phyloP scores from a whole-genome alignment of 2,113 vertebrate genomes.

The Puffinus mauretanicus region DNA sequence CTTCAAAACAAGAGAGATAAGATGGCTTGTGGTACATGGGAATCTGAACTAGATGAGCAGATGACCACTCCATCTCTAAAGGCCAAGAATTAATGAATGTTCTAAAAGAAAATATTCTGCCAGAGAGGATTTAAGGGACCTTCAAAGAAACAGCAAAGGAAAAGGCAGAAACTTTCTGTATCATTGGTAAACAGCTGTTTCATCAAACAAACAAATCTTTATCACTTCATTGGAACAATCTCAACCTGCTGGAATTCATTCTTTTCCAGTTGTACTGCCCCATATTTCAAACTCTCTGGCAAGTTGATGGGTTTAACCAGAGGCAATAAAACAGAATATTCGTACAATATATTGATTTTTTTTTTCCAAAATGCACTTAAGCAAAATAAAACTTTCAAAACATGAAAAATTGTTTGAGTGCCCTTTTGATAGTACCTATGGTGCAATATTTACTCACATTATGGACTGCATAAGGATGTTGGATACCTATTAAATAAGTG shows the following conservation, averaged over 20 bases:
- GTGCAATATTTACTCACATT: neutral
- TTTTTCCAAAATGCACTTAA: neutral
- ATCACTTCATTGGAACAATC: neutral
- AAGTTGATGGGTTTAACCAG: neutral
- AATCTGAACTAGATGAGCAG: neutral
- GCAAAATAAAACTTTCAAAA: neutral
- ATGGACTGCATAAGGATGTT: neutral
- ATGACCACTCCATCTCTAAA: neutral
- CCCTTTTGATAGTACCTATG: neutral
- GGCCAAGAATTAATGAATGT: neutral
- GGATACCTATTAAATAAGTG: neutral
- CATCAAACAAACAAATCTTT: slow-evolving; percentile 25
- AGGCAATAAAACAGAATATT: neutral
- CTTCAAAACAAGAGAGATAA: neutral
- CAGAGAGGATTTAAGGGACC: neutral
- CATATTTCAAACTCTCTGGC: neutral
- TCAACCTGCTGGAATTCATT: slow-evolving; percentile 2
- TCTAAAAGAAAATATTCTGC: slow-evolving; percentile 12
- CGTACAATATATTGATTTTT: neutral
- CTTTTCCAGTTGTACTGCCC: neutral
- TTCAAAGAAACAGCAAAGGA: neutral
- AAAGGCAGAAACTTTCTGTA: neutral
- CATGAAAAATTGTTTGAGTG: neutral
- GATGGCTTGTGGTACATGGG: neutral
- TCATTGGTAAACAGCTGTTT: slow-evolving; percentile 4